Evolutionary conservation across 2,797 vertebrate genomes (phyloP), one percentile per base, ranked within the genome.

Genomic region (Naso thynnoides): DNA sequence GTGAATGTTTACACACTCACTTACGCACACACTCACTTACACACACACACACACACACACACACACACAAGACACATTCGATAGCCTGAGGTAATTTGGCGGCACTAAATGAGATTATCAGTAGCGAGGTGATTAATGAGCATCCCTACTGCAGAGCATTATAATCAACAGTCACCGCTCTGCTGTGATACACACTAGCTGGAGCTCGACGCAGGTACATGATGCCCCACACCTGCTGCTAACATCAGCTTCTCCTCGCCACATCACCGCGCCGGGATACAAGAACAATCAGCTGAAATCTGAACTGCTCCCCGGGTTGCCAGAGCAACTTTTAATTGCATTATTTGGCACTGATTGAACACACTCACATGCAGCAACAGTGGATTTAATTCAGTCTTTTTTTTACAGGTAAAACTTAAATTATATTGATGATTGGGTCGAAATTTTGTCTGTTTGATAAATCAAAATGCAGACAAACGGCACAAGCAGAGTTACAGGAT

Each of bases 21-120:
- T 55, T 48, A 70, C 81, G 76, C 71, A 67, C 76, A 63, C 56
- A 71, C 71, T 73, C 81, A 52, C 65, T 27, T 56, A 50, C 73
- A 49, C 58, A 45, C 59, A 23, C 68, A 70, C 63, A 49, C 69
- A 68, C 36, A 59, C 27, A 44, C 73, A 70, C 70, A 9, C 64
- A 13, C 36, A 38, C 27, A 19, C 76, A 65, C 76, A 52, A 33
- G 31, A 33, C 33, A 44, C 73, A 52, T 55, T 76, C 72, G 59
- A 71, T 69, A 64, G 91, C 85, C 83, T 36, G 86, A 78, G 87
- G 88, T 90, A 82, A 92, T 90, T 89, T 89, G 82, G 88, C 83
- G 75, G 83, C 88, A 84, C 78, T 88, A 89, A 92, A 90, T 86
- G 88, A 89, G 87, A 92, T 91, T 85, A 92, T 91, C 85, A 84